These are phyloP conservation scores for Drosophila mauritiana DNA, from an alignment of 1,140 invertebrate genomes.

Conservation along the genomic window DNA sequence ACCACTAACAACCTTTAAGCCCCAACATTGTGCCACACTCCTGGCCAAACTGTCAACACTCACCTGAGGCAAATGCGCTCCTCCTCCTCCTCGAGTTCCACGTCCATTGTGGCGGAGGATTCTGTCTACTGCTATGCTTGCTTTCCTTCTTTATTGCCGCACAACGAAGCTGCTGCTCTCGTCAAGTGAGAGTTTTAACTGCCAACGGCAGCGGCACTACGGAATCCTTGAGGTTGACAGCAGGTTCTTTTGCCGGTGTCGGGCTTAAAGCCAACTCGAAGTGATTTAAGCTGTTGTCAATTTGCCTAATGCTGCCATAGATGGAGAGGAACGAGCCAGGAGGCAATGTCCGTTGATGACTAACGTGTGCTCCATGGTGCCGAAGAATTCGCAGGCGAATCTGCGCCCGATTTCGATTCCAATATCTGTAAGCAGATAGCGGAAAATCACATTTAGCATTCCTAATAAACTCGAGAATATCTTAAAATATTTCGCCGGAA, in stretches of 20 bases:
- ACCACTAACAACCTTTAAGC: slow-evolving; percentile 35
- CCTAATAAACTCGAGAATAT: slow-evolving; percentile 37
- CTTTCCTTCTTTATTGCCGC: slow-evolving; percentile 36
- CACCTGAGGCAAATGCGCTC: slow-evolving; percentile 73
- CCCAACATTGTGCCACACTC: slow-evolving; percentile 31
- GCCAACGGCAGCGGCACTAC: slow-evolving; percentile 47
- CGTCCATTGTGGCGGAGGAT: slow-evolving; percentile 53
- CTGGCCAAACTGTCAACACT: slow-evolving; percentile 51
- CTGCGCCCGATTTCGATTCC: slow-evolving; percentile 26
- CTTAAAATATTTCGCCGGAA: slow-evolving; percentile 44
- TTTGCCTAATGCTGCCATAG: slow-evolving; percentile 69
- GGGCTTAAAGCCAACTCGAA: slow-evolving; percentile 72
- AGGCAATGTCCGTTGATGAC: slow-evolving; percentile 13
- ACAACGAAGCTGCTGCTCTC: slow-evolving; percentile 7
- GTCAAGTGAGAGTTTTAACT: slow-evolving; percentile 69
- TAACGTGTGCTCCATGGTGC: slow-evolving; percentile 51
- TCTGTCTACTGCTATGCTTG: slow-evolving; percentile 24
- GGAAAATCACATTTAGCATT: slow-evolving; percentile 58
- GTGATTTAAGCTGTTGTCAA: slow-evolving; percentile 80
- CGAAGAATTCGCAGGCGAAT: slow-evolving; percentile 4
- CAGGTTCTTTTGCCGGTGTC: slow-evolving; percentile 32
- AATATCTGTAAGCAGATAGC: slow-evolving; percentile 64
- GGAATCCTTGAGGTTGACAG: slow-evolving; percentile 66
- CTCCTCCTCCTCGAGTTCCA: slow-evolving; percentile 68
- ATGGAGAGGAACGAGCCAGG: slow-evolving; percentile 8